Evolutionary conservation across 2,888 invertebrate species (phyloP), one percentile per base, ranked within the genome.

Genomic region (Halocaridina rubra): DNA sequence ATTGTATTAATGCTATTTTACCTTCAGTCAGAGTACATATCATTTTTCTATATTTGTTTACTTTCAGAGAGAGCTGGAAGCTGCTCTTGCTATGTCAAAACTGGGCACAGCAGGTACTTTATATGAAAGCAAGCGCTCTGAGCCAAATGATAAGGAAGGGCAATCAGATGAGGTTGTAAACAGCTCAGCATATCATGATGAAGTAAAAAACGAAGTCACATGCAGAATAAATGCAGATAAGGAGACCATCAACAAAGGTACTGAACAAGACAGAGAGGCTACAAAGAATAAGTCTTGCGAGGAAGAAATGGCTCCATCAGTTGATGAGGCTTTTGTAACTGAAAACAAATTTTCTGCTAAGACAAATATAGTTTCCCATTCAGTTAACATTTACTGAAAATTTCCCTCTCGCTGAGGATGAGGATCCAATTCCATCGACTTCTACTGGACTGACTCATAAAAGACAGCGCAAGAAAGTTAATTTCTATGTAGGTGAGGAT

Each of bases 401-500:
- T 22, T 27, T 30, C 16, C n/a, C 8, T 0, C n/a, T n/a, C n/a
- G n/a, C n/a, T n/a, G 64, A 64, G 22, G 33, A 27, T 2, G 75
- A 57, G 46, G 53, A 84, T 4, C 75, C 79, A 2, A 10, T 29
- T 19, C 84, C 84, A 1, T 53, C 74, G 2, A 84, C 84, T 29
- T 84, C 84, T 10, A 19, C 24, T 2, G 84, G 84, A 7, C 16
- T 61, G 10, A 74, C 74, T 0, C 22, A 57, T 8, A 84, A 84
- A 19, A 79, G 84, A 69, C 79, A 67, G 22, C 79, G 79, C 19
- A 84, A 84, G 19, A 67, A 72, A 4, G 84, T 84, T 29, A 27
- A 29, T 3, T 84, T 84, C n/a, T 74, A 74, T n/a, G 84, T 79
- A 84, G 84, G 84, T 80, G 75, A 16, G 19, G 24, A n/a, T n/a